These are phyloP conservation scores for Papilio polyxenes DNA, from an alignment of 1,140 invertebrate genomes.

Conservation along the genomic window DNA sequence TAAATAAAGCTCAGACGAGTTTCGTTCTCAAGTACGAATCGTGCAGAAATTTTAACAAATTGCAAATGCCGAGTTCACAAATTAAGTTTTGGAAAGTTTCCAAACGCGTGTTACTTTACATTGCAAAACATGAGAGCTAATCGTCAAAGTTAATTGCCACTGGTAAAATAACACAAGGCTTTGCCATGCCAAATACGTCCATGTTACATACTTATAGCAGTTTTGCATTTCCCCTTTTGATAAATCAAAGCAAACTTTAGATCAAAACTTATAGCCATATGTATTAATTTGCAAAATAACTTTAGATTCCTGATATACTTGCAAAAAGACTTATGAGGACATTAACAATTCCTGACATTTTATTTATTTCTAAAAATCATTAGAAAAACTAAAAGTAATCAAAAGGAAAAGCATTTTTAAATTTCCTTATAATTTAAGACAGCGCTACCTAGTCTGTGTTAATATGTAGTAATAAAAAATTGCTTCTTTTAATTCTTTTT, in stretches of 20 bases:
- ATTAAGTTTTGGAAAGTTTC: slow-evolving; percentile 33
- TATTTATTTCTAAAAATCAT: no score
- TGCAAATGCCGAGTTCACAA: slow-evolving; percentile 22
- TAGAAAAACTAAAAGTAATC: no score
- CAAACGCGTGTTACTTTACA: slow-evolving; percentile 31
- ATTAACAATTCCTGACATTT: no score
- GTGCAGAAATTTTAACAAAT: slow-evolving; percentile 29
- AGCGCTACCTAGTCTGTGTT: no score
- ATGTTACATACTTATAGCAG: background rate
- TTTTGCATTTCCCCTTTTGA: background rate
- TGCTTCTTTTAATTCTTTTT: background rate
- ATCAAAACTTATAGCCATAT: background rate
- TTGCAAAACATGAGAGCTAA: slow-evolving; percentile 32
- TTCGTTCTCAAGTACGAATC: slow-evolving; percentile 13
- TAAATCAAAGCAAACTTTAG: background rate
- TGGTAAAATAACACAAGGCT: slow-evolving; percentile 26
- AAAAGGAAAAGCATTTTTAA: no score
- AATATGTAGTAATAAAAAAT: no score
- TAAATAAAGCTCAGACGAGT: slow-evolving; percentile 20
- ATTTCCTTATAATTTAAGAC: no score
- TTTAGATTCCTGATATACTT: background rate
- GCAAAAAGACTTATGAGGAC: no score
- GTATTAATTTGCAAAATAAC: background rate
- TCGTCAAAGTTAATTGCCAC: slow-evolving; percentile 34
- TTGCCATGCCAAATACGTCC: background rate